Conservation (phyloP, 2,113 vertebrate species). For the Thermophis baileyi region DNA sequence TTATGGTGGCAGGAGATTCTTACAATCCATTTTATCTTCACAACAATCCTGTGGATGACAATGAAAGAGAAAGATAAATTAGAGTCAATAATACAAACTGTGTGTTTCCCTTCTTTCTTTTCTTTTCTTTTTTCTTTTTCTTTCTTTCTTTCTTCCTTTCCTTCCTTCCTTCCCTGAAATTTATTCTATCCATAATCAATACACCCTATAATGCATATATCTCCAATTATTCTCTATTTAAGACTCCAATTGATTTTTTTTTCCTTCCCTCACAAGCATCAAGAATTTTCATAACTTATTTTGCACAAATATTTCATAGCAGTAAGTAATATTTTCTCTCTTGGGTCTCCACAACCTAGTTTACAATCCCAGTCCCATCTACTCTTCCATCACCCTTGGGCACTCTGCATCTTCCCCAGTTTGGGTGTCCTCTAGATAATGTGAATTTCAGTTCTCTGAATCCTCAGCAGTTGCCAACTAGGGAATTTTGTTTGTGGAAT, state of each 20-base stretch:
- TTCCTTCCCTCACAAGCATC: not conserved
- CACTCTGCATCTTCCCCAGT: not conserved
- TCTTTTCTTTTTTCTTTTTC: not conserved
- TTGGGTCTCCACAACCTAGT: not conserved
- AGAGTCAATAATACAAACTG: not conserved
- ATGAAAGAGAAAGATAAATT: not conserved
- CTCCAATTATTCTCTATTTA: not conserved
- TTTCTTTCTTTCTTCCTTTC: not conserved
- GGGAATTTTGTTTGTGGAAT: not conserved
- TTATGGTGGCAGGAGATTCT: not conserved
- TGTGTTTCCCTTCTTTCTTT: not conserved
- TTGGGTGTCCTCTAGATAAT: not conserved
- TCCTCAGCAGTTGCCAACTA: not conserved
- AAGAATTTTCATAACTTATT: not conserved
- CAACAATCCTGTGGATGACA: not conserved
- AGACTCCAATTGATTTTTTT: not conserved
- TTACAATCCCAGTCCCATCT: not conserved
- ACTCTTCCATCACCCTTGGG: not conserved
- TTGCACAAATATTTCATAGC: not conserved
- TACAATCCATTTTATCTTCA: not conserved
- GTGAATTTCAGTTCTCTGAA: not conserved
- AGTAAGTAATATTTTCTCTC: not conserved
- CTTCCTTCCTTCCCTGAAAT: not conserved
- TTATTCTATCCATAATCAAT: constrained; percentile 12
- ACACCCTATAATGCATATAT: not conserved